These are phyloP conservation scores for Hippocampus mohnikei DNA, from an alignment of 2,113 vertebrate genomes.

Conservation along the genomic window DNA sequence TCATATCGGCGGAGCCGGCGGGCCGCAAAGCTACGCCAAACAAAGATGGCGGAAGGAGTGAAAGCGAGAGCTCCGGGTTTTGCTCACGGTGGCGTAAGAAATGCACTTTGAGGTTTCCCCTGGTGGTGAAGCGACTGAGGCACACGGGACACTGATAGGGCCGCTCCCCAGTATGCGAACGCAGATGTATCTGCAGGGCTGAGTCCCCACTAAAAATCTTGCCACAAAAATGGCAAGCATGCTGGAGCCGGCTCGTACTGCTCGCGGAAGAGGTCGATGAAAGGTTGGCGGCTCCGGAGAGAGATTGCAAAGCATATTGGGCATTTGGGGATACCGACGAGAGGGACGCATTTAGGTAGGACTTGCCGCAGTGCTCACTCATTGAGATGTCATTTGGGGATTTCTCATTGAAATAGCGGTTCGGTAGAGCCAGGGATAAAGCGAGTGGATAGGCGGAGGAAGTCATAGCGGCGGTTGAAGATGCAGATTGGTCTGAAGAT, in stretches of 20 bases:
- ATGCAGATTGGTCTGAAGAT: slow-evolving; percentile 47
- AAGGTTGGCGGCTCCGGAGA: slow-evolving; percentile 39
- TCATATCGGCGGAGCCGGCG: slow-evolving; percentile 51
- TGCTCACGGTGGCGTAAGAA: slow-evolving; percentile 89
- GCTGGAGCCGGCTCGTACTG: slow-evolving; percentile 62
- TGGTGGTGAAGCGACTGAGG: slow-evolving; percentile 88
- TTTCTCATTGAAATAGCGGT: slow-evolving; percentile 76
- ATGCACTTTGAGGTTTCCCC: slow-evolving; percentile 91
- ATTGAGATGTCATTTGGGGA: slow-evolving; percentile 63
- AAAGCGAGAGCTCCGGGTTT: slow-evolving; percentile 88
- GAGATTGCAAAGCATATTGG: slow-evolving; percentile 54
- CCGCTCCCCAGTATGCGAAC: slow-evolving; percentile 88
- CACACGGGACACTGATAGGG: slow-evolving; percentile 91
- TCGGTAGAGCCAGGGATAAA: slow-evolving; percentile 66
- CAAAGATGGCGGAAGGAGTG: slow-evolving; percentile 81
- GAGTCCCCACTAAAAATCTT: slow-evolving; percentile 90
- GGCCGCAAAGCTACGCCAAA: slow-evolving; percentile 62
- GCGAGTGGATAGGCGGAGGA: slow-evolving; percentile 63
- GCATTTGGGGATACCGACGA: slow-evolving; percentile 50
- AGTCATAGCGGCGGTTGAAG: slow-evolving; percentile 54
- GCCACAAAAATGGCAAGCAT: slow-evolving; percentile 86
- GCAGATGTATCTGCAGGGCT: slow-evolving; percentile 87
- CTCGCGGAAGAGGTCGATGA: slow-evolving; percentile 44
- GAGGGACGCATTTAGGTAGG: slow-evolving; percentile 59
- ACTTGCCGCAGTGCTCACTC: slow-evolving; percentile 53